Evolutionary conservation across 2,888 invertebrate species (phyloP).

Genomic region (Nymphalis urticae): DNA sequence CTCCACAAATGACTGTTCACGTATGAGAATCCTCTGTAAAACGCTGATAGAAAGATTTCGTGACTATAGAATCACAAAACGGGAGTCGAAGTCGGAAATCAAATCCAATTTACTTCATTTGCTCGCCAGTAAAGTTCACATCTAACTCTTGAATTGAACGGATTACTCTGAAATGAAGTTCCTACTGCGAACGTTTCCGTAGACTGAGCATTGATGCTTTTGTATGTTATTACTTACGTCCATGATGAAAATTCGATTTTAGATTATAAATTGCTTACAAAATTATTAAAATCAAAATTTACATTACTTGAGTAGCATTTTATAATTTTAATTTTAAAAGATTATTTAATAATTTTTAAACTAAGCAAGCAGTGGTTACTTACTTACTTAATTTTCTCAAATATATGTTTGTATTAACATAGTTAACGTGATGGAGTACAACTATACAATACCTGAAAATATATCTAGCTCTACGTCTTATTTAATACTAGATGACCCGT

Average conservation of each 20-base stretch:
- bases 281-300: no score
- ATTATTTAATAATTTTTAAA: no score
- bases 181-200: constrained; percentile 42
- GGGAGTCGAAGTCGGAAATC: constrained; percentile 71
- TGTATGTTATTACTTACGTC: constrained; percentile 34
- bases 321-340: no score
- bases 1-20: constrained; percentile 33
- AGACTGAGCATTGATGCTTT: constrained; percentile 41
- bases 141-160: constrained; percentile 70
- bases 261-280: background rate
- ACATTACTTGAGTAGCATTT: no score
- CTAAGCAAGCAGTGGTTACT: no score
- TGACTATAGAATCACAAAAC: constrained; percentile 67
- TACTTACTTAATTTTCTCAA: no score
- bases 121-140: constrained; percentile 73
- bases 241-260: constrained; percentile 31
- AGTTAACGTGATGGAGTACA: no score
- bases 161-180: constrained; percentile 69
- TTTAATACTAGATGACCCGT: no score
- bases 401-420: no score
- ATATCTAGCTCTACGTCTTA: no score
- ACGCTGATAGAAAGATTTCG: constrained; percentile 63
- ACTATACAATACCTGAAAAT: no score
- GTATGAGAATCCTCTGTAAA: constrained; percentile 45
- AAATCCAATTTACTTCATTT: constrained; percentile 79